Evolutionary conservation across 2,888 invertebrate species (phyloP), one percentile per base, ranked within the genome.

Genomic region (Amiota communis): DNA sequence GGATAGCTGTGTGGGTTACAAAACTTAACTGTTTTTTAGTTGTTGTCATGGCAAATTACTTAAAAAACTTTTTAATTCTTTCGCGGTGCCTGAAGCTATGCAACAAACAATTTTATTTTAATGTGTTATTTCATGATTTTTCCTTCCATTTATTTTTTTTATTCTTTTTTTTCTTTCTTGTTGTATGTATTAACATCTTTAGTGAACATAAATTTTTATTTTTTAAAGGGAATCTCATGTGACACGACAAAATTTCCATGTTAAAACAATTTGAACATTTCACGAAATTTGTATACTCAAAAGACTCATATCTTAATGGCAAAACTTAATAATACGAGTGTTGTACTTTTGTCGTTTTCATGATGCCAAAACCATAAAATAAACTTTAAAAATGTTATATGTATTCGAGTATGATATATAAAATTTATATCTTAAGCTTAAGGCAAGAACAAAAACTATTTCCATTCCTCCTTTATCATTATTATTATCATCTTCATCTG

Each of bases 261-360:
- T 36, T 6, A 36, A 36, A 4, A 36, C 36, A 36, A 36, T 36
- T 36, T 36, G 6, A 36, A 36, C 36, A 36, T 36, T 36, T 36
- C 36, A 36, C 36, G 8, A 36, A 6, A 36, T 36, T 36, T 36
- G 36, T 36, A 36, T 6, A 36, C 15, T n/a, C 65, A 65, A 11
- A 13, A 13, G 13, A 10, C 13, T 46, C 67, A 20, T 68, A 68
- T 68, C 67, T 68, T 68, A 51, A 68, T 68, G 67, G n/a, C 51
- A 11, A 68, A 68, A 68, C 51, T 68, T 68, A 9, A 17, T 20
- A 36, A 36, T 36, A 36, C 36, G 36, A 36, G 0, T 36, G 8
- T 36, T 36, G 36, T 36, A 36, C 36, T 4, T 36, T 36, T 36
- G 36, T 6, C 36, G 36, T 36, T 36, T 36, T 36, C 36, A 36